A percentile compares a stretch with the other conserved stretches of the same genome.
Conservation (phyloP, 53 echinoderm and acorn worm species). For the Holothuria leucospilota region DNA sequence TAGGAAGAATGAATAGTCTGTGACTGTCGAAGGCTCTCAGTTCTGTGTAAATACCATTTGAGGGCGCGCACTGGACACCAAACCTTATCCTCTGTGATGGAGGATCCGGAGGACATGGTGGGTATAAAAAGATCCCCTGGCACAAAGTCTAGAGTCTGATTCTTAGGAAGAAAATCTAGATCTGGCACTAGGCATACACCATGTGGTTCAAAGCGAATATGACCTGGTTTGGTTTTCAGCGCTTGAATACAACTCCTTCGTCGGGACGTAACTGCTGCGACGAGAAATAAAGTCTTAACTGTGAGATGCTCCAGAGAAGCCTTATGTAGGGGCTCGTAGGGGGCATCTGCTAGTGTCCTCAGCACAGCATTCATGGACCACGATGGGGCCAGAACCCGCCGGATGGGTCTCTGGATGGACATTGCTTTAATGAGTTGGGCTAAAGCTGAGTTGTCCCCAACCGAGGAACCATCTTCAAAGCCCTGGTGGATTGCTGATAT, state of each 20-base stretch:
- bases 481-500: too few species aligned
- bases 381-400: too few species aligned
- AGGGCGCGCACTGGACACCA: too few species aligned
- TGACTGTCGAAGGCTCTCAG: background rate
- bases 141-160: background rate
- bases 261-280: background rate
- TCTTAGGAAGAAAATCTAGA: background rate
- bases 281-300: background rate
- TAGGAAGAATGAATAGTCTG: background rate
- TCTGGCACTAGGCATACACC: background rate
- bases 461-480: too few species aligned
- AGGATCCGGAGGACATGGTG: background rate
- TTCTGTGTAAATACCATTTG: too few species aligned
- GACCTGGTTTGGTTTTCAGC: background rate
- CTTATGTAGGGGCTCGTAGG: too few species aligned
- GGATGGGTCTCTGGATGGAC: too few species aligned
- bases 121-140: constrained; percentile 29
- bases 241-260: constrained; percentile 1
- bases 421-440: too few species aligned
- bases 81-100: too few species aligned
- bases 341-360: background rate
- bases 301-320: too few species aligned
- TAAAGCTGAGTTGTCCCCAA: too few species aligned
- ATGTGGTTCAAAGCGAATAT: constrained; percentile 23
- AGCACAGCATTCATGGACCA: too few species aligned